Percentiles rank a stretch among this genome's conserved stretches.
Conservation (phyloP, 2,113 vertebrate species). For the Hydropotes inermis region DNA sequence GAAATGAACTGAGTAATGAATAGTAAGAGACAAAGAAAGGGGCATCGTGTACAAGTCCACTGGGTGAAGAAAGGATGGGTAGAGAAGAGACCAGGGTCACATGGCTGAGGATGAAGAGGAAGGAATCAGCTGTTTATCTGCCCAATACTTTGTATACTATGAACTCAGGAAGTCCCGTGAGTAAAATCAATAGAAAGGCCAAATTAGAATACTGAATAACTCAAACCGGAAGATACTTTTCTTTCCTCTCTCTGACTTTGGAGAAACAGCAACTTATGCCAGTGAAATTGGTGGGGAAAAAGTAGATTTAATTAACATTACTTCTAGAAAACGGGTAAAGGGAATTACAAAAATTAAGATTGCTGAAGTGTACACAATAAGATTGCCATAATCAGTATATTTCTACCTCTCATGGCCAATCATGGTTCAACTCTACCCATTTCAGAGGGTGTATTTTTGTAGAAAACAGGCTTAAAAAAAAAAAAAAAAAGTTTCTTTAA, state of each 20-base stretch:
- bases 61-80: not conserved
- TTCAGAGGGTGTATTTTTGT: not conserved
- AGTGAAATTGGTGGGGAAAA: not conserved
- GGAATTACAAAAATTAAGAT: not conserved
- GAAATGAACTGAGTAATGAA: not conserved
- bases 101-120: not conserved
- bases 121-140: not conserved
- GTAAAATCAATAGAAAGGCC: not conserved
- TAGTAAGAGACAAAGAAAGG: not conserved
- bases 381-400: not conserved
- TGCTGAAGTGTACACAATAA: not conserved
- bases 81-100: not conserved
- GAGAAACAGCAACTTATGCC: not conserved
- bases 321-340: constrained; percentile 3
- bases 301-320: constrained; percentile 1
- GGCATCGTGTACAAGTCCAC: no score
- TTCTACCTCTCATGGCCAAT: not conserved
- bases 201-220: not conserved
- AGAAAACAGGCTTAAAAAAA: not conserved
- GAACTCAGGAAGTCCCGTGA: not conserved
- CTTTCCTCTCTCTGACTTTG: not conserved
- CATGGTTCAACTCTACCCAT: not conserved
- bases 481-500: not conserved
- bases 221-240: not conserved
- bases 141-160: not conserved